phyloP scores from a whole-genome alignment of 2,888 invertebrate species.

The Chouioia cunea region DNA sequence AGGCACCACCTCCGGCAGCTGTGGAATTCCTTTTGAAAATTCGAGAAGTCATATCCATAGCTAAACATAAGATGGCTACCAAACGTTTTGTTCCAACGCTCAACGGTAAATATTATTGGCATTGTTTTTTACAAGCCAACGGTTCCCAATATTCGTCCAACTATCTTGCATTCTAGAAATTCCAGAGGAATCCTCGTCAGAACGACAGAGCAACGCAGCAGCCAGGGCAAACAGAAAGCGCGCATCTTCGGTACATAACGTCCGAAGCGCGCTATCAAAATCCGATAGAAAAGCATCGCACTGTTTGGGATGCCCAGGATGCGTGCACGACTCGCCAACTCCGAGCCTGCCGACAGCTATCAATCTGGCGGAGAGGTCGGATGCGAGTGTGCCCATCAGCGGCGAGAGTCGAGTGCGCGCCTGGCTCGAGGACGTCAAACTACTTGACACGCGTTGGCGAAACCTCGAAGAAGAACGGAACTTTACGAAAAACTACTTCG shows the following conservation, averaged over 20 bases:
- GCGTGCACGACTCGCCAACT: conserved; percentile 63
- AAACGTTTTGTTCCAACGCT: conserved; percentile 85
- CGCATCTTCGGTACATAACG: conserved; percentile 51
- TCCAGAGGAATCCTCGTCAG: conserved; percentile 76
- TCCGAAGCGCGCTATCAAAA: neutral
- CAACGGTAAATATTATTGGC: conserved; percentile 69
- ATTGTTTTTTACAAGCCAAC: too few species aligned
- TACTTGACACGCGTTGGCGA: conserved; percentile 58
- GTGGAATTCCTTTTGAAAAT: conserved; percentile 90
- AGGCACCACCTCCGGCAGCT: conserved; percentile 92
- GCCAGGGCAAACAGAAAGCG: conserved; percentile 11
- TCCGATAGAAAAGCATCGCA: conserved; percentile 68
- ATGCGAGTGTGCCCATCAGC: conserved; percentile 52
- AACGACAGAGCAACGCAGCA: conserved; percentile 10
- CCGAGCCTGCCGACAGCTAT: conserved; percentile 45
- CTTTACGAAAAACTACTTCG: neutral
- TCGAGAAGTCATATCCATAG: conserved; percentile 89
- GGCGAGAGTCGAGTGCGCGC: conserved; percentile 66
- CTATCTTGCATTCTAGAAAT: conserved; percentile 70
- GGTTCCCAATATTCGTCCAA: too few species aligned
- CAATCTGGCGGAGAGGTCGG: conserved; percentile 50
- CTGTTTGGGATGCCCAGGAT: conserved; percentile 79
- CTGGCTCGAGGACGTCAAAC: conserved; percentile 64
- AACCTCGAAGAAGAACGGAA: conserved; percentile 49
- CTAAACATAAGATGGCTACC: conserved; percentile 87